Evolutionary conservation across 23 tunicate genomes (phyloP).

Genomic region (Ciona savignyi): DNA sequence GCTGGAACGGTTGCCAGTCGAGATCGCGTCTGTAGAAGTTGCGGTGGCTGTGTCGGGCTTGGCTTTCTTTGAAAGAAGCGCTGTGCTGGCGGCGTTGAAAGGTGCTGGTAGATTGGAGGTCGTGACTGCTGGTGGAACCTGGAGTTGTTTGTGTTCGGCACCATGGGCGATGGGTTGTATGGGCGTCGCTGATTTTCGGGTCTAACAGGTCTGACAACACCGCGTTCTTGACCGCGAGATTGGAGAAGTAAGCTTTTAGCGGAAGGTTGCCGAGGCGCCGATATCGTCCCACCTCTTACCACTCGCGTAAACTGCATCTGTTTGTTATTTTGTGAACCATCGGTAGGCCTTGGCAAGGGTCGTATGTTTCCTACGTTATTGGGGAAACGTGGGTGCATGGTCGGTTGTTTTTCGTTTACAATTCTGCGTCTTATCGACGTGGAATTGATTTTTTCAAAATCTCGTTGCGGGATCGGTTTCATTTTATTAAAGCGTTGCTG

Average conservation of each 20-base stretch:
- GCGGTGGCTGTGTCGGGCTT: too few species aligned
- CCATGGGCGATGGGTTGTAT: background rate
- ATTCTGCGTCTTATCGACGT: background rate
- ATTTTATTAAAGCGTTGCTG: background rate
- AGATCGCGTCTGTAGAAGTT: conserved; percentile 1
- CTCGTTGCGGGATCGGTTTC: background rate
- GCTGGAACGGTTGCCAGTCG: background rate
- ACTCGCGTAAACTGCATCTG: background rate
- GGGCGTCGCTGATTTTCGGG: background rate
- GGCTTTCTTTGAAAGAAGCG: background rate
- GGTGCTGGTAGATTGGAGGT: background rate
- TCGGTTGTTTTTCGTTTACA: background rate
- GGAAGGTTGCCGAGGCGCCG: background rate
- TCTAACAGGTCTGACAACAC: background rate
- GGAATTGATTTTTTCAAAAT: background rate
- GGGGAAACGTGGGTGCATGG: background rate
- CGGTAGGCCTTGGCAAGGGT: background rate
- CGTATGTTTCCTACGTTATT: background rate
- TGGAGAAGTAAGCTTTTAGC: background rate
- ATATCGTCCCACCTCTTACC: background rate
- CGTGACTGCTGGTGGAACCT: background rate
- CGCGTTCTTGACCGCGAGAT: background rate
- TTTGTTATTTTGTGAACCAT: background rate
- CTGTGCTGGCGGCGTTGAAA: background rate
- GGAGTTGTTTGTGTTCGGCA: background rate